Conservation (phyloP, 2,888 invertebrate species). For the Latrodectus hesperus region DNA sequence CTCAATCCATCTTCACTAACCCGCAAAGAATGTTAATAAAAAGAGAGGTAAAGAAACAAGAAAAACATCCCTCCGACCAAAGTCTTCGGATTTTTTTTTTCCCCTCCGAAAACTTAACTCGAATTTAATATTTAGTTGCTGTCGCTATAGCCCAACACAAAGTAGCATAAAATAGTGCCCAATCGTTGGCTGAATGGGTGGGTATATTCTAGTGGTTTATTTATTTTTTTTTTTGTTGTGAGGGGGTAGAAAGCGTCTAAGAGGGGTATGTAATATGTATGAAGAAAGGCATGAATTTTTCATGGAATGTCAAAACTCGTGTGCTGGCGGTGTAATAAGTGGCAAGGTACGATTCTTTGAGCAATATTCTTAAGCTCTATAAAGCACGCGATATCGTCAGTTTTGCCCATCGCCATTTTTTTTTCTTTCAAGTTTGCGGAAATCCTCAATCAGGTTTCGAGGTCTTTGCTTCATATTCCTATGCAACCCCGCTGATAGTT, state of each 20-base stretch:
- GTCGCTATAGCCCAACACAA: not conserved
- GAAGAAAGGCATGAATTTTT: constrained; percentile 54
- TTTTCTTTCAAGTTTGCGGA: not conserved
- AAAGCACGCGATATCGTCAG: constrained; percentile 17
- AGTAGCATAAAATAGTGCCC: constrained; percentile 28
- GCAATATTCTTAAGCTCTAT: constrained; percentile 32
- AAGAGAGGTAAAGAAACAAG: not conserved
- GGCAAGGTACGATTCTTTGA: constrained; percentile 33
- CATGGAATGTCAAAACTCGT: constrained; percentile 53
- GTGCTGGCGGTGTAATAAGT: constrained; percentile 26
- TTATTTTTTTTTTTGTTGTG: not conserved
- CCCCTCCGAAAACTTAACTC: constrained; percentile 19
- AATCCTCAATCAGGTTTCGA: not conserved
- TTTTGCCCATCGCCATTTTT: constrained; percentile 11
- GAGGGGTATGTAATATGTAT: constrained; percentile 52
- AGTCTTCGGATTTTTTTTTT: not conserved
- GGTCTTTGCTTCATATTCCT: not conserved
- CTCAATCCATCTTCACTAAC: not conserved
- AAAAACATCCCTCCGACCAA: not conserved
- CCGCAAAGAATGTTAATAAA: constrained; percentile 5
- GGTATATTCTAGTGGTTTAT: constrained; percentile 19
- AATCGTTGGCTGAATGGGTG: constrained; percentile 3
- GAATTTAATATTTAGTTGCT: constrained; percentile 27
- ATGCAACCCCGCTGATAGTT: too few species aligned
- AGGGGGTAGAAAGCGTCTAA: constrained; percentile 27